Conservation (phyloP, 2,797 vertebrate genomes). For the Anabas testudineus region DNA sequence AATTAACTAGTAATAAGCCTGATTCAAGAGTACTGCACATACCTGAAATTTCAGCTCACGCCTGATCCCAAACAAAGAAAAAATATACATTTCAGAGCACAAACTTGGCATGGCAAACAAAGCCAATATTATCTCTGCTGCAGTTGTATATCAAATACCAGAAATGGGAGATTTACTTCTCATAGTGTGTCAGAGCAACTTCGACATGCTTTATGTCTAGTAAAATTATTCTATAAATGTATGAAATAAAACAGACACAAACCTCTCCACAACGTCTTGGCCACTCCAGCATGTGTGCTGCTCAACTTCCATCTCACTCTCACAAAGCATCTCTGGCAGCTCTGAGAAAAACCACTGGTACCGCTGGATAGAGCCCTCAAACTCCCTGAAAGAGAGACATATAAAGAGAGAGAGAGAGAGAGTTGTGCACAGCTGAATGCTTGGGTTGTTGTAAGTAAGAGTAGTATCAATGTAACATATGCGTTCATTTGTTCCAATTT, state of each 20-base stretch:
- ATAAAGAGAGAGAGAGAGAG: constrained; percentile 24
- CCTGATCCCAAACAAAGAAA: not conserved
- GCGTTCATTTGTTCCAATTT: constrained; percentile 35
- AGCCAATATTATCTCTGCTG: not conserved
- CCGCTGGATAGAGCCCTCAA: constrained; percentile 88
- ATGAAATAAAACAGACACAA: constrained; percentile 7
- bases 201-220: not conserved
- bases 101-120: not conserved
- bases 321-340: constrained; percentile 89
- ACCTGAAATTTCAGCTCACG: not conserved
- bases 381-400: constrained; percentile 83
- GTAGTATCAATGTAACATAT: not conserved
- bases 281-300: constrained; percentile 93
- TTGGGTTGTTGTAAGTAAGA: not conserved
- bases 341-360: constrained; percentile 89
- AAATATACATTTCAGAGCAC: not conserved
- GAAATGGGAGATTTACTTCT: not conserved
- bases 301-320: constrained; percentile 89
- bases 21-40: not conserved
- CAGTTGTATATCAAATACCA: not conserved
- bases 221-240: not conserved
- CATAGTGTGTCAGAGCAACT: not conserved
- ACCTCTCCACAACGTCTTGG: constrained; percentile 91
- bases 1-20: not conserved
- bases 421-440: constrained; percentile 23